phyloP scores from a whole-genome alignment of 2,113 vertebrate genomes.

The Micronycteris hirsuta region DNA sequence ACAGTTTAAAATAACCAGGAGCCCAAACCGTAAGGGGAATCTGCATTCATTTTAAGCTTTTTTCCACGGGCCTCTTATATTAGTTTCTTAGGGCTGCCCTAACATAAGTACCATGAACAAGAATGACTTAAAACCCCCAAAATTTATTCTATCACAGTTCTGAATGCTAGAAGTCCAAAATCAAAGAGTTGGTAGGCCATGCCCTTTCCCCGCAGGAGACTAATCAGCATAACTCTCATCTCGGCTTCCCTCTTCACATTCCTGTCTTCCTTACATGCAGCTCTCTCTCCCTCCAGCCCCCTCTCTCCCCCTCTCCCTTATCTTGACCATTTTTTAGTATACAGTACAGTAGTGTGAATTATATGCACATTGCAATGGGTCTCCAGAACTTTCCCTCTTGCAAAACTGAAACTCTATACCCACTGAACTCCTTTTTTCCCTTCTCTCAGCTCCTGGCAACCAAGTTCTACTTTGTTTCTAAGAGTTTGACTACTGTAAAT shows the following conservation, averaged over 20 bases:
- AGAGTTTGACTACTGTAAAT: not conserved
- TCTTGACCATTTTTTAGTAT: too few relatives aligned
- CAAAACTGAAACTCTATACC: too few relatives aligned
- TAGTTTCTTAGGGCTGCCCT: not conserved
- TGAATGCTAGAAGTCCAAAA: not conserved
- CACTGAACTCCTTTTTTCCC: too few relatives aligned
- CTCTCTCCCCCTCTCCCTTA: not conserved
- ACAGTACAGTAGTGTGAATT: too few relatives aligned
- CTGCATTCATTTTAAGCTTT: not conserved
- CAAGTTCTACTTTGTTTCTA: not conserved
- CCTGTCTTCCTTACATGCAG: not conserved
- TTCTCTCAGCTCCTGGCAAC: not conserved
- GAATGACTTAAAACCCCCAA: not conserved
- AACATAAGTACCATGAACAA: not conserved
- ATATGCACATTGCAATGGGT: too few relatives aligned
- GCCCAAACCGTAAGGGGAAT: not conserved
- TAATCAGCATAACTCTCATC: not conserved
- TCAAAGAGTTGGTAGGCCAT: not conserved
- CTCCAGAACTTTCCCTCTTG: too few relatives aligned
- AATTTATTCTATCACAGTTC: not conserved
- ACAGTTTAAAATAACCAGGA: not conserved
- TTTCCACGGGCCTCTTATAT: not conserved
- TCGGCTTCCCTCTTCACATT: not conserved
- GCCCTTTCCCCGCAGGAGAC: too few relatives aligned
- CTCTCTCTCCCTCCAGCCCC: not conserved